These are phyloP conservation scores for Acrobasis consociella DNA, from an alignment of 2,888 invertebrate genomes.

Conservation along the genomic window DNA sequence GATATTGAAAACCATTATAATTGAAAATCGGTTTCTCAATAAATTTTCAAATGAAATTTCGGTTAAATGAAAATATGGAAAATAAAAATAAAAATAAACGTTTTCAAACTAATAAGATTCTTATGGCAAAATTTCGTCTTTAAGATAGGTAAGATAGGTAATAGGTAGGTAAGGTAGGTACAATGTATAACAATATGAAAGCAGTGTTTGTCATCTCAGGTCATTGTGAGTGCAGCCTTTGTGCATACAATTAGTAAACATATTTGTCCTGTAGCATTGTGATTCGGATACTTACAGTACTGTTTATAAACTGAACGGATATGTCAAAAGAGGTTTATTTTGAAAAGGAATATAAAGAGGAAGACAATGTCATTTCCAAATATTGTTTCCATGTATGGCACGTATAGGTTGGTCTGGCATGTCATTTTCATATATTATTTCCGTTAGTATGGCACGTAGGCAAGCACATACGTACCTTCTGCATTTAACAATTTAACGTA, in stretches of 20 bases:
- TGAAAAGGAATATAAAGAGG: not conserved
- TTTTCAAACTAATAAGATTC: too few species aligned
- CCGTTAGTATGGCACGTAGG: not conserved
- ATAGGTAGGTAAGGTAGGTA: too few species aligned
- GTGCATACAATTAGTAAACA: slow-evolving; percentile 6
- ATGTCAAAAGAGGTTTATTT: slow-evolving; percentile 2
- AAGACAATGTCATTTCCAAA: slow-evolving; percentile 5
- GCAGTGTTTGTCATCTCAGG: not conserved
- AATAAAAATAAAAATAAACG: too few species aligned
- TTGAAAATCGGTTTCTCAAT: too few species aligned
- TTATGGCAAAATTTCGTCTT: too few species aligned
- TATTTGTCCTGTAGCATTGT: not conserved
- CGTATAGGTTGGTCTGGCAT: too few species aligned
- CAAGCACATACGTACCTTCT: not conserved
- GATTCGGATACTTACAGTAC: slow-evolving; percentile 4
- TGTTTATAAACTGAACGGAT: slow-evolving; percentile 17
- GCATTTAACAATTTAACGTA: not conserved
- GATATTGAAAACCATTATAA: too few species aligned
- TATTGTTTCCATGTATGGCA: too few species aligned
- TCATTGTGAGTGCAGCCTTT: not conserved
- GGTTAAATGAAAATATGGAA: too few species aligned
- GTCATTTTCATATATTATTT: slow-evolving; percentile 7
- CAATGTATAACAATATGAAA: too few species aligned
- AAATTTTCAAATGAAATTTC: too few species aligned
- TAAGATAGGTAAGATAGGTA: too few species aligned